Evolutionary conservation across 2,888 invertebrate genomes (phyloP).

Genomic region (Ectropis crepuscularia): DNA sequence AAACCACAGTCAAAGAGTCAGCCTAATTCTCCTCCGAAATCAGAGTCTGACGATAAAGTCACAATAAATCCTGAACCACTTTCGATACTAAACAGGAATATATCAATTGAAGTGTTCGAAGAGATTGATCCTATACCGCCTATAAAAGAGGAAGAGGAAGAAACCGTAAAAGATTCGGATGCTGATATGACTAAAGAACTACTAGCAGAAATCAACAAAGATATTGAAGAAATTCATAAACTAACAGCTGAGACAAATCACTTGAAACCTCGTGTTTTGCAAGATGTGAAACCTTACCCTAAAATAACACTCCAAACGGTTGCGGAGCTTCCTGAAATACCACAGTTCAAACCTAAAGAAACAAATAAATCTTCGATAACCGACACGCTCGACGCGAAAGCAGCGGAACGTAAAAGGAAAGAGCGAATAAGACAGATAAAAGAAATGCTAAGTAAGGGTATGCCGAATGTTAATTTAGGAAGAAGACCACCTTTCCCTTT

Average conservation of each 20-base stretch:
- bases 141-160: conserved; percentile 76
- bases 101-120: conserved; percentile 71
- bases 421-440: conserved; percentile 89
- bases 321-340: conserved; percentile 86
- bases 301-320: conserved; percentile 86
- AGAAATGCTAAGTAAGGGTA: conserved; percentile 88
- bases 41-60: conserved; percentile 70
- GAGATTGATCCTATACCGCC: conserved; percentile 75
- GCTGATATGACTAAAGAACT: conserved; percentile 71
- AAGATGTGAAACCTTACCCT: conserved; percentile 80
- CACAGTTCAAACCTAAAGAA: conserved; percentile 80
- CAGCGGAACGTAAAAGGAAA: conserved; percentile 83
- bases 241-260: conserved; percentile 77
- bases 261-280: conserved; percentile 71
- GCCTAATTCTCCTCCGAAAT: conserved; percentile 79
- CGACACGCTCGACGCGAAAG: conserved; percentile 72
- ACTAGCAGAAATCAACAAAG: conserved; percentile 77
- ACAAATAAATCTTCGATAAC: conserved; percentile 61
- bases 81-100: conserved; percentile 61
- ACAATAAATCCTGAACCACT: conserved; percentile 58
- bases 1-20: conserved; percentile 80
- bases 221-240: conserved; percentile 80
- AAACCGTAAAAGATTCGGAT: conserved; percentile 43
- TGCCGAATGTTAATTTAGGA: conserved; percentile 83
- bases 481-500: conserved; percentile 87